Base-by-base conservation (phyloP, 2,888 invertebrate species). In the Atethmia centrago region DNA sequence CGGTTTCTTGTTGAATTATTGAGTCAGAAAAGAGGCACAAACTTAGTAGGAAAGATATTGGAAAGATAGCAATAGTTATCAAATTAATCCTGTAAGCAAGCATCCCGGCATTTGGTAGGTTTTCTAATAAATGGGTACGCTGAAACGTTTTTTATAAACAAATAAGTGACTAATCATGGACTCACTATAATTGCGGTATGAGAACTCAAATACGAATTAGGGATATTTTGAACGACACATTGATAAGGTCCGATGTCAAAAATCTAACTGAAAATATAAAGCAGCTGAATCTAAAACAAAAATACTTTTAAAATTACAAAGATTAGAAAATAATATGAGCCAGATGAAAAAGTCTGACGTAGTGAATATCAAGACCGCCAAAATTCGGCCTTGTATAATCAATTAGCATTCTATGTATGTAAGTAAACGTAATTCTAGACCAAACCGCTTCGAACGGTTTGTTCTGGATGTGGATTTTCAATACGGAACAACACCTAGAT, bases 391-490 rank as follows among this genome's bases (percentile, higher is more conserved):
- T 82, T 86, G 78, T 65, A 68, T 36, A 59, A 70, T 59, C 73
- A 79, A 84, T 86, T 84, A 67, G 62, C 74, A 86, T 85, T 86
- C 84, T 49, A 65, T 71, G 74, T 49, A 65, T 71, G 74, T 78
- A 65, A 58, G 86, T 66, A 73, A 62, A 69, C 58, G 31, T 74
- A 56, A 76, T 84, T 85, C 82, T 78, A 82, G 80, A 82, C 66
- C 80, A 61, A 55, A 75, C 79, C 72, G 64, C 62, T 74, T 55
- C 14, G 16, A 74, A 76, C 69, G 71, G 58, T 78, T 64, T 47
- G 55, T 28, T 63, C 45, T 40, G 21, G 45, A 64, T 49, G 49
- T 77, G 63, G 31, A 25, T 72, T 70, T 51, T 56, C 63, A 67
- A 80, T 53, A 65, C 47, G 69, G 65, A 79, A 65, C 49, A 25